These are phyloP conservation scores for Garra rufa DNA, from an alignment of 2,113 vertebrate genomes.

Conservation along the genomic window DNA sequence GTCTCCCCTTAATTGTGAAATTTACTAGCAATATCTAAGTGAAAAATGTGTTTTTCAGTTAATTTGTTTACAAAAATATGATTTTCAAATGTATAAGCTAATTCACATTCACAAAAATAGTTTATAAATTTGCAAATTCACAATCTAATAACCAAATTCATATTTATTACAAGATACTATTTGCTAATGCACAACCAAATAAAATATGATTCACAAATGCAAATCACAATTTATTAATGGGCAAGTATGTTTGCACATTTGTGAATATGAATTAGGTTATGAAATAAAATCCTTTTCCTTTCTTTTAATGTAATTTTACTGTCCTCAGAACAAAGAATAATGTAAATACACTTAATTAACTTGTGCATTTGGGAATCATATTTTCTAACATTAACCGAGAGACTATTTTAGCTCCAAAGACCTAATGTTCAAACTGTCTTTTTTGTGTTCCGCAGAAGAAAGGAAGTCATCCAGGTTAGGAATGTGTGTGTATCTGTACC, in stretches of 20 bases:
- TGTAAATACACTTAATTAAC: not conserved
- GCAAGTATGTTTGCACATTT: not conserved
- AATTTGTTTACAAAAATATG: not conserved
- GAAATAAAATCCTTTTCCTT: not conserved
- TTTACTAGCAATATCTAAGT: no score
- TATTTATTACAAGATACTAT: not conserved
- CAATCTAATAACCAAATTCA: not conserved
- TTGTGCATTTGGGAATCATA: not conserved
- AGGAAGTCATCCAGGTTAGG: not conserved
- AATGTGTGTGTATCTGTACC: conserved; percentile 34
- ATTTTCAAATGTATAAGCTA: not conserved
- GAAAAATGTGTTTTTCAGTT: no score
- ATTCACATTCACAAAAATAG: not conserved
- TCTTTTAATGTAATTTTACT: not conserved
- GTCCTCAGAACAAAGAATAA: not conserved
- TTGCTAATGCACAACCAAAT: not conserved
- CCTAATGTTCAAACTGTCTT: not conserved
- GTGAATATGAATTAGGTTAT: not conserved
- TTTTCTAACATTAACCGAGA: not conserved
- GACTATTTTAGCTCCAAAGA: not conserved
- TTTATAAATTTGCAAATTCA: not conserved
- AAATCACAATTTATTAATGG: not conserved
- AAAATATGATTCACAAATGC: not conserved
- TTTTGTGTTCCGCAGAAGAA: not conserved
- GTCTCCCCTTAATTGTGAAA: no score